Evolutionary conservation across 1,140 invertebrate genomes (phyloP).

Genomic region (Halesus radiatus): DNA sequence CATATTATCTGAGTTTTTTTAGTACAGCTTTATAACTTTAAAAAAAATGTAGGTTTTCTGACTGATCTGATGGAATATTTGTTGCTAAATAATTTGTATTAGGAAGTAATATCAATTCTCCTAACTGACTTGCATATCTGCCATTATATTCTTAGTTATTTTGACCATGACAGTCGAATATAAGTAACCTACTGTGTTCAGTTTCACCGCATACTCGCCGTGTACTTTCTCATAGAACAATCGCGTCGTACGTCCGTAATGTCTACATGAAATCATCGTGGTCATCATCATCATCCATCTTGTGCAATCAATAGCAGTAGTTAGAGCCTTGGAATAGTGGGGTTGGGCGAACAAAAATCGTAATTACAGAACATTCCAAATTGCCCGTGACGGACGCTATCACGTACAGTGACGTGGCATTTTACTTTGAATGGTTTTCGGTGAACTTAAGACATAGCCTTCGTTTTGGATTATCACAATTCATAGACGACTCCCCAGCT

Average conservation of each 20-base stretch:
- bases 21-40: too few species aligned
- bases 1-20: too few species aligned
- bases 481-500: not conserved
- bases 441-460: not conserved
- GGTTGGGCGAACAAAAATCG: slow-evolving; percentile 1
- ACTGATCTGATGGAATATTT: too few species aligned
- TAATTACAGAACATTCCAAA: slow-evolving; percentile 15
- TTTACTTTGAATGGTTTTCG: slow-evolving; percentile 10
- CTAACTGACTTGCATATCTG: too few species aligned
- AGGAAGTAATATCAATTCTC: too few species aligned
- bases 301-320: slow-evolving; percentile 10
- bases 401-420: slow-evolving; percentile 33
- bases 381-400: slow-evolving; percentile 28
- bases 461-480: not conserved
- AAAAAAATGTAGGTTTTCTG: too few species aligned
- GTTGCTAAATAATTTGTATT: too few species aligned
- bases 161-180: too few species aligned
- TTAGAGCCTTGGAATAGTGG: not conserved
- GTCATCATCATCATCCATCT: slow-evolving; percentile 22
- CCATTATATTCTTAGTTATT: too few species aligned
- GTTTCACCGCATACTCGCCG: too few species aligned
- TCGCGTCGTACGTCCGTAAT: not conserved
- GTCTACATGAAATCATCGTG: not conserved
- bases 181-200: too few species aligned
- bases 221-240: not conserved